These are phyloP conservation scores for Caenorhabditis sp. DNA, from an alignment of 2,888 invertebrate genomes.

Conservation along the genomic window DNA sequence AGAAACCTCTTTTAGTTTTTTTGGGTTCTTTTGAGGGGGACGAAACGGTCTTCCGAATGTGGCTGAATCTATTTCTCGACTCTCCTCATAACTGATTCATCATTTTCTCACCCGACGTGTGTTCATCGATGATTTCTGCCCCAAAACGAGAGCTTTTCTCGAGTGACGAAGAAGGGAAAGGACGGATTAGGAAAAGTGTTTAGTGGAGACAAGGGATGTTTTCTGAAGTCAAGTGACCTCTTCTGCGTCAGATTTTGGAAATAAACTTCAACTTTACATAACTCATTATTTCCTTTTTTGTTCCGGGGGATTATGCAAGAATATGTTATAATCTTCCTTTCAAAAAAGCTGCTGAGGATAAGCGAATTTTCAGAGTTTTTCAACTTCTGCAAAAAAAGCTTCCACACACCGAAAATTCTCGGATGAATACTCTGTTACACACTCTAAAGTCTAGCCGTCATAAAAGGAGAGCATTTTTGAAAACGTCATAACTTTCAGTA, in stretches of 20 bases:
- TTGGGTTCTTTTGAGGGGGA: neutral
- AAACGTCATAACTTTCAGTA: conserved; percentile 12
- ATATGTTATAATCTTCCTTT: neutral
- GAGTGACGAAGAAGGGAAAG: conserved; percentile 22
- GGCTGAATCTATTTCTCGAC: conserved; percentile 4
- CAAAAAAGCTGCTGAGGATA: neutral
- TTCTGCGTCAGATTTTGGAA: neutral
- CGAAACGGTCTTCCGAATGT: neutral
- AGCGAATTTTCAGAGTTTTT: no score
- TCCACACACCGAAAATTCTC: neutral
- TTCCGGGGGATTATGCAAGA: neutral
- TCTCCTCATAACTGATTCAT: conserved; percentile 49
- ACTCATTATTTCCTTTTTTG: neutral
- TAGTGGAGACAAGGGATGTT: conserved; percentile 6
- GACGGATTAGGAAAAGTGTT: conserved; percentile 35
- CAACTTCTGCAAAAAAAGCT: neutral
- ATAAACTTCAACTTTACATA: neutral
- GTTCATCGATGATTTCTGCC: conserved; percentile 51
- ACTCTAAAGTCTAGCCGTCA: conserved; percentile 2
- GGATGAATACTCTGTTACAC: neutral
- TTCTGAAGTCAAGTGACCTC: conserved; percentile 36
- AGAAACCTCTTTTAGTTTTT: conserved; percentile 11
- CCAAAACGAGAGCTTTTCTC: conserved; percentile 18
- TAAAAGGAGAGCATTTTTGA: neutral
- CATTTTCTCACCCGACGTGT: conserved; percentile 39